Conservation (phyloP, 2,888 invertebrate species). For the Druceiella hillmani region DNA sequence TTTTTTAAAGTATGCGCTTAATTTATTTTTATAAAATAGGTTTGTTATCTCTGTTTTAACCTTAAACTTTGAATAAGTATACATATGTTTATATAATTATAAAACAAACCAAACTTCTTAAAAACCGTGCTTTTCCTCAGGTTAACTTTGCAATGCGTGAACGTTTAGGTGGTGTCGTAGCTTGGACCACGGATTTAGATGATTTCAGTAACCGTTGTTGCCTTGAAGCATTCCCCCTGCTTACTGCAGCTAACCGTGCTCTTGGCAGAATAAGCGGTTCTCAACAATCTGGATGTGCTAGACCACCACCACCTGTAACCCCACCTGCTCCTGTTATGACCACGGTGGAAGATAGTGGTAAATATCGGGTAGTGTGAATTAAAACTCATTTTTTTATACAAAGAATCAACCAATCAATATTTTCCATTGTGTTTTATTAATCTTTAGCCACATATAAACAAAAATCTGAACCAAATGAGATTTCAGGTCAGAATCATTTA, state of each 20-base stretch:
- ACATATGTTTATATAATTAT: not conserved
- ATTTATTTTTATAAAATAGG: too few species aligned
- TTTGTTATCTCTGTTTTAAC: slow-evolving; percentile 3
- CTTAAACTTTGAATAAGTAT: slow-evolving; percentile 2
- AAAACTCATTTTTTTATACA: too few species aligned
- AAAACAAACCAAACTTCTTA: not conserved
- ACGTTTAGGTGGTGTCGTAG: slow-evolving; percentile 75
- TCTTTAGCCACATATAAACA: too few species aligned
- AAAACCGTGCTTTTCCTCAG: slow-evolving; percentile 32
- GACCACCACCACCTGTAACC: slow-evolving; percentile 67
- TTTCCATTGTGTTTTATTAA: too few species aligned
- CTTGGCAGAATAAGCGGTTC: slow-evolving; percentile 57
- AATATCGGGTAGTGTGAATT: too few species aligned
- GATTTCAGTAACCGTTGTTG: slow-evolving; percentile 85
- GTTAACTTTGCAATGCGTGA: slow-evolving; percentile 66
- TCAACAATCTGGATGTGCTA: slow-evolving; percentile 55
- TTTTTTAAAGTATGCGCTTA: too few species aligned
- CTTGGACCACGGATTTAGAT: slow-evolving; percentile 86
- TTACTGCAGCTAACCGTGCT: slow-evolving; percentile 72
- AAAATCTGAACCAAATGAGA: too few species aligned
- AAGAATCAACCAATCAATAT: too few species aligned
- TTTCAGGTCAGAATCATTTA: too few species aligned
- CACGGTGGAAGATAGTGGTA: slow-evolving; percentile 47
- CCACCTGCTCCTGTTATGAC: slow-evolving; percentile 72
- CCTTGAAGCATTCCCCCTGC: slow-evolving; percentile 68